Evolutionary conservation across 2,888 invertebrate genomes (phyloP).

Genomic region (Cosmorhoe ocellata): DNA sequence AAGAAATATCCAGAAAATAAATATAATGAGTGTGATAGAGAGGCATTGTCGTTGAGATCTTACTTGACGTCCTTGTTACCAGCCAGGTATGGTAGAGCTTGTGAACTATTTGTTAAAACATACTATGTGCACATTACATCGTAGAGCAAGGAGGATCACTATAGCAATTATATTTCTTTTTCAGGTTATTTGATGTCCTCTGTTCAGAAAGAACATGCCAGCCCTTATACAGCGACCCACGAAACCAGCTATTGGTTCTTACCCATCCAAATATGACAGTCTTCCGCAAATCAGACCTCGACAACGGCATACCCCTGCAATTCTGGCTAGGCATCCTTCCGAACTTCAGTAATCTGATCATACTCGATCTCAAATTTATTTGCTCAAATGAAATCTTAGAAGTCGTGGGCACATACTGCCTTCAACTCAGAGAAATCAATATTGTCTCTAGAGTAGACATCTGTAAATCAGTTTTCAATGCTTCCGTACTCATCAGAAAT

Average conservation of each 20-base stretch:
- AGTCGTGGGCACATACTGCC: conserved; percentile 65
- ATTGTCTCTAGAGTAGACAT: conserved; percentile 76
- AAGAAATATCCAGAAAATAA: conserved; percentile 64
- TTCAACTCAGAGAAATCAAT: conserved; percentile 70
- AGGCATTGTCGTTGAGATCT: conserved; percentile 59
- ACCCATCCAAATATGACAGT: conserved; percentile 72
- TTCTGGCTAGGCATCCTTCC: conserved; percentile 71
- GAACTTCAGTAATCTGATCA: conserved; percentile 61
- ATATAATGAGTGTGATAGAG: conserved; percentile 60
- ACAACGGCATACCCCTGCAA: conserved; percentile 66
- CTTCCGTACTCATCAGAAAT: conserved; percentile 72
- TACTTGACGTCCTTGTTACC: conserved; percentile 68
- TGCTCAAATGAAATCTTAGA: conserved; percentile 78
- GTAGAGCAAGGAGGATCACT: not conserved
- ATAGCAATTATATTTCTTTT: conserved; percentile 41
- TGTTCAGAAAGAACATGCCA: conserved; percentile 74
- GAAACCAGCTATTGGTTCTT: conserved; percentile 68
- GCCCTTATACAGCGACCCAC: conserved; percentile 69
- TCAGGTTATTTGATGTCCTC: conserved; percentile 79
- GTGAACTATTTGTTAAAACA: no score
- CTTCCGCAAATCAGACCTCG: conserved; percentile 74
- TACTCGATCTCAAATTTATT: conserved; percentile 75
- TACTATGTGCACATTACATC: no score
- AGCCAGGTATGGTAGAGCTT: conserved; percentile 57
- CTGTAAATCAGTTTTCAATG: conserved; percentile 73